Evolutionary conservation across 2,113 vertebrate species (phyloP).

Genomic region (Oreochromis tanganicae): DNA sequence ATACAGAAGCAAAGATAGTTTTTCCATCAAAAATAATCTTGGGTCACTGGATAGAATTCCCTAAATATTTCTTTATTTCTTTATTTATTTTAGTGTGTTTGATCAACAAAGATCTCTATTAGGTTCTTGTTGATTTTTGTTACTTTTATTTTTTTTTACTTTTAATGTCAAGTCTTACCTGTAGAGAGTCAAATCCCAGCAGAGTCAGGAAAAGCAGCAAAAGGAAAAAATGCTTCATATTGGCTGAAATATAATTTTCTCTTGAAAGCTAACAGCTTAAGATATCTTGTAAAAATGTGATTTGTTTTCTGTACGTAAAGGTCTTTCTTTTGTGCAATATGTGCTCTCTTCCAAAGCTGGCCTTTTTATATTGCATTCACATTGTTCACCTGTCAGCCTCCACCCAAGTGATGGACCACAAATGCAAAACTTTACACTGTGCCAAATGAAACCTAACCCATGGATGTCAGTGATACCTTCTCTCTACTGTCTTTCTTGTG

Average conservation of each 20-base stretch:
- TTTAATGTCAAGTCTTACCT: slow-evolving; percentile 9
- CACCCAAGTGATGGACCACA: neutral
- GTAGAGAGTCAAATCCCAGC: neutral
- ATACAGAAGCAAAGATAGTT: neutral
- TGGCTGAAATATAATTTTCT: neutral
- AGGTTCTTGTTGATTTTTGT: neutral
- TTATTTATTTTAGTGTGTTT: neutral
- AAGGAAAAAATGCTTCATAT: slow-evolving; percentile 17
- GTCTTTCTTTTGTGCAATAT: neutral
- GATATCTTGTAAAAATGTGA: neutral
- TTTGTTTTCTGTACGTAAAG: neutral
- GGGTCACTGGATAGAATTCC: neutral
- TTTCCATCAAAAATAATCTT: neutral
- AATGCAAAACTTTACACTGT: slow-evolving; percentile 30
- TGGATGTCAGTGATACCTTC: neutral
- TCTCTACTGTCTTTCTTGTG: neutral
- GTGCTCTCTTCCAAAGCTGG: neutral
- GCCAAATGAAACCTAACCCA: neutral
- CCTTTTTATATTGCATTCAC: slow-evolving; percentile 6
- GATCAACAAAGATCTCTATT: neutral
- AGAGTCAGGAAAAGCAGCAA: neutral
- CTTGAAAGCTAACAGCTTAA: neutral
- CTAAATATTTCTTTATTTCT: rapidly evolving
- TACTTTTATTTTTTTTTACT: neutral
- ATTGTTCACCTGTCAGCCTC: slow-evolving; percentile 14